Evolutionary conservation across 2,113 vertebrate genomes (phyloP), one percentile per base, ranked within the genome.

Genomic region (Apus apus): DNA sequence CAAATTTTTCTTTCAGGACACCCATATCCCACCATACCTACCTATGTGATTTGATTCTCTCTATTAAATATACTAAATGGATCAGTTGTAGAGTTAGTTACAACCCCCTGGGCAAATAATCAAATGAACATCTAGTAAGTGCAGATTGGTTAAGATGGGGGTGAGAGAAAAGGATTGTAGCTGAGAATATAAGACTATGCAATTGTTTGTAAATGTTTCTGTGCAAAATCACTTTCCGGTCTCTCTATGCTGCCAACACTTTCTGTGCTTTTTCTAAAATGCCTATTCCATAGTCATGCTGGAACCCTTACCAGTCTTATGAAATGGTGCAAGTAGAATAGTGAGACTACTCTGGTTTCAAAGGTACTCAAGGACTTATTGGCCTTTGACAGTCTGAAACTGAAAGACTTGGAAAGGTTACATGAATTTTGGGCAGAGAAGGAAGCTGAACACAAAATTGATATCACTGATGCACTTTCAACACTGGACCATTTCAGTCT

Each of bases 401-500:
- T 36, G 78, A 54, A 89, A 61, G 48, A 13, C 40, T 45, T 51
- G 46, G 56, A 62, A 93, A 81, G 23, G 53, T 93, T 46, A 27
- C 8, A 0, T 62, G 48, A 43, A 54, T 80, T 76, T 74, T 32
- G 32, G 40, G 46, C 25, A 87, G 62, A 87, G 64, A 15, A 85
- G 48, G 64, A 58, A 80, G 32, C 38, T 32, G 58, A 79, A 26
- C 56, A 50, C 74, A 45, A 9, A 65, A 20, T 34, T 15, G 34
- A 0, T 76, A 6, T 30, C 45, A n/a, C 25, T 56, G 57, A 21
- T 53, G 57, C 17, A 6, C 19, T 57, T 85, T 36, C 21, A 66
- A 1, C 3, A 2, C 11, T 3, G 6, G 53, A 3, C 13, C 22
- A 5, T 61, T 38, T 82, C 1, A 0, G 6, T 83, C 21, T 17